phyloP scores from a whole-genome alignment of 1,140 invertebrate species.

The Drosophila ficusphila region DNA sequence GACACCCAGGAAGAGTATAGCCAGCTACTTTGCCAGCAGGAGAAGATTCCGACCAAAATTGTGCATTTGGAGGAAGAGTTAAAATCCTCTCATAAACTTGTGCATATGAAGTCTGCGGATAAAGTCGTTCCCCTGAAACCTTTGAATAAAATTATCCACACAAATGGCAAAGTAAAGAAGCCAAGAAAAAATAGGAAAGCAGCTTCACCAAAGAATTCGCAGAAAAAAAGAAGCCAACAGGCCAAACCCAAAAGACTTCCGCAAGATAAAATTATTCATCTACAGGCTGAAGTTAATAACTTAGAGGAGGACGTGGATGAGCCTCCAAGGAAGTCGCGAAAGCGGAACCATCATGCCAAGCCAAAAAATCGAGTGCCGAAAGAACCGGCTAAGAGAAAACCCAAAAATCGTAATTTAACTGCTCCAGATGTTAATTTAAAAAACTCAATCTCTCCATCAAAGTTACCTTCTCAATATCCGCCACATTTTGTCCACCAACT shows the following conservation, averaged over 20 bases:
- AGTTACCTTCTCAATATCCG: slow-evolving; percentile 50
- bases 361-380: no score
- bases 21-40: slow-evolving; percentile 12
- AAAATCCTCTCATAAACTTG: background rate
- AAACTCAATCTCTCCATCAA: background rate
- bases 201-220: background rate
- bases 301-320: no score
- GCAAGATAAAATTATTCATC: no score
- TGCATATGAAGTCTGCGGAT: no score
- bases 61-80: no score
- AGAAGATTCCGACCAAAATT: background rate
- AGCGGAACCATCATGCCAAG: no score
- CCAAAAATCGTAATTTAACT: background rate
- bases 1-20: slow-evolving; percentile 41
- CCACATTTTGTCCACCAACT: slow-evolving; percentile 60
- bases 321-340: no score
- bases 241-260: background rate
- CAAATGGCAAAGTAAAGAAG: background rate
- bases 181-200: background rate
- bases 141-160: background rate
- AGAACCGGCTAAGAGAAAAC: background rate
- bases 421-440: background rate
- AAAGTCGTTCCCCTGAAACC: background rate
- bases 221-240: background rate
- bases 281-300: no score